Percentiles rank a stretch among this genome's conserved stretches.
Conservation (phyloP, 2,888 invertebrate genomes). For the Magallana nippona region DNA sequence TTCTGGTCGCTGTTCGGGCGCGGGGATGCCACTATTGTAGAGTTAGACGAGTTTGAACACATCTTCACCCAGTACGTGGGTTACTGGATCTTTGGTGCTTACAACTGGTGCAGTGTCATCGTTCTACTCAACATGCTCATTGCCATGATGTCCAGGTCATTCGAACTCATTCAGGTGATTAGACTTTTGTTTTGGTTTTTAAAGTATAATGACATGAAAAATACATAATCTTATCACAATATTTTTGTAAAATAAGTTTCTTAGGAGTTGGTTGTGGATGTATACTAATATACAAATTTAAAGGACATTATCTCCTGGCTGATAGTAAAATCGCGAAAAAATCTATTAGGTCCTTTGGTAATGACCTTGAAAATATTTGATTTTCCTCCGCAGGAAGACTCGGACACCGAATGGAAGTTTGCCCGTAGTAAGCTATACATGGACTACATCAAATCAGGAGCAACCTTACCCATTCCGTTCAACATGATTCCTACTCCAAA, state of each 20-base stretch:
- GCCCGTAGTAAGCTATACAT: slow-evolving; percentile 78
- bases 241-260: no score
- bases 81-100: slow-evolving; percentile 79
- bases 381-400: slow-evolving; percentile 66
- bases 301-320: no score
- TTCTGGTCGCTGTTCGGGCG: slow-evolving; percentile 73
- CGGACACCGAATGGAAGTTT: slow-evolving; percentile 79
- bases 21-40: slow-evolving; percentile 69
- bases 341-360: no score
- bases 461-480: slow-evolving; percentile 82
- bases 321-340: no score
- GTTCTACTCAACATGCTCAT: slow-evolving; percentile 85
- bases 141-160: slow-evolving; percentile 86
- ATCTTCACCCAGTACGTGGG: slow-evolving; percentile 80
- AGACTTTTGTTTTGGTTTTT: no score
- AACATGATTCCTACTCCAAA: slow-evolving; percentile 76
- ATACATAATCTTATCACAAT: no score
- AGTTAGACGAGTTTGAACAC: slow-evolving; percentile 70
- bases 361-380: no score
- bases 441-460: slow-evolving; percentile 81
- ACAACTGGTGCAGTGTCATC: slow-evolving; percentile 80
- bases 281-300: no score
- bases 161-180: slow-evolving; percentile 82
- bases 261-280: no score
- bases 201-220: no score